Base-by-base conservation (phyloP, 2,888 invertebrate genomes). In the Tribolium freemani region DNA sequence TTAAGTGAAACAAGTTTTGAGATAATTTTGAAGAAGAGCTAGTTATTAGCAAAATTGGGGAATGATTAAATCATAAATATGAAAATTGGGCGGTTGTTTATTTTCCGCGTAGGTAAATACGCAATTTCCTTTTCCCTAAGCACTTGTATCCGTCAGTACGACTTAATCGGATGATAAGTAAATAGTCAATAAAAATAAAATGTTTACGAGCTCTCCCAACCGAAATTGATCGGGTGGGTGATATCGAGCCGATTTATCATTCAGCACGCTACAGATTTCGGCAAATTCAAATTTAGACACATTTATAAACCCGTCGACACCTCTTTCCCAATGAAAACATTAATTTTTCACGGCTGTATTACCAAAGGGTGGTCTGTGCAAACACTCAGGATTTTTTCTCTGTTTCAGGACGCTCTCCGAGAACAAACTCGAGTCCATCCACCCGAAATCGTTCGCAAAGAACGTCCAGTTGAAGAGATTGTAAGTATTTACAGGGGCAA, bases 351-450 rank as follows among this genome's bases (percentile, higher is more conserved):
- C 64, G 26, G 48, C 61, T 16, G 10, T 61, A 31, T 46, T 30
- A 21, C 11, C 3, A 38, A 16, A 31, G 56, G 56, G 56, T 70
- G 45, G 8, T 61, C n/a, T 63, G 8, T 8, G 51, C 21, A 30
- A 26, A 26, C 26, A n/a, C 46, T 30, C 6, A 8, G 21, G 13
- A 48, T 8, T 13, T 63, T 50, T 51, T 58, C 75, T 82, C 80
- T 80, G 70, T 88, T 88, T 64, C 90, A 94, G 94, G 85, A 91
- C 93, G 84, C 88, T 95, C 83, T 92, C 93, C 11, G 90, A 92
- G 87, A 95, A 95, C 89, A 91, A 90, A 81, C 88, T 95, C 86
- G 90, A 90, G 84, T 87, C 88, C 80, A 89, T 94, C 83, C 90
- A 92, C 84, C 89, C 89, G 76, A 89, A 90, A 82, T 91, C 93